phyloP scores from a whole-genome alignment of 2,888 invertebrate species.

The Parthenolecanium corni region DNA sequence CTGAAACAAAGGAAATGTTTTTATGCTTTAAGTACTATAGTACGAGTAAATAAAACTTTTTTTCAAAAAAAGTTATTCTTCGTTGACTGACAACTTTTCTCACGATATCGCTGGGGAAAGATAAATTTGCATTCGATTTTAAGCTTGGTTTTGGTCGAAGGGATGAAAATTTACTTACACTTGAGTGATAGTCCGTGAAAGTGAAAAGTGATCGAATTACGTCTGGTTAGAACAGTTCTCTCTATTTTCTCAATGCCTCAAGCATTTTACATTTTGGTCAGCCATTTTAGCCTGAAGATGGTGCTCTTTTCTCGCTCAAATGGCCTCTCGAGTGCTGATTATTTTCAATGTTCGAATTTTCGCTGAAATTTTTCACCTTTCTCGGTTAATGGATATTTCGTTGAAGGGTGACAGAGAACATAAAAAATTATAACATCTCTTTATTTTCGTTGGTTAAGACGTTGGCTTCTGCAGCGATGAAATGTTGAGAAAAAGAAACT shows the following conservation, averaged over 20 bases:
- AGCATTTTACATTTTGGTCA: conserved; percentile 14
- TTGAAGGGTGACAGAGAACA: too few species aligned
- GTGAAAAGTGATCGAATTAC: conserved; percentile 24
- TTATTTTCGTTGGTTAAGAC: too few species aligned
- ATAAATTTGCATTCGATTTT: neutral
- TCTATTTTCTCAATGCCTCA: conserved; percentile 6
- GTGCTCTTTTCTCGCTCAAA: neutral
- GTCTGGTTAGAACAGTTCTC: neutral
- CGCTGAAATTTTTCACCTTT: too few species aligned
- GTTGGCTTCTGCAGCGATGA: too few species aligned
- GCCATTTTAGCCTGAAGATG: neutral
- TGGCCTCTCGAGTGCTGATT: too few species aligned
- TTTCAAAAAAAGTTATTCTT: neutral
- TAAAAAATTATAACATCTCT: too few species aligned
- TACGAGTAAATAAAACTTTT: too few species aligned
- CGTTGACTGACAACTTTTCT: neutral
- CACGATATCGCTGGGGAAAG: conserved; percentile 4
- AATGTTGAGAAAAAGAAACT: too few species aligned
- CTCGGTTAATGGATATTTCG: too few species aligned
- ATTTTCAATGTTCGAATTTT: too few species aligned
- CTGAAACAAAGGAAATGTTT: too few species aligned
- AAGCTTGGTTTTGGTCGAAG: neutral
- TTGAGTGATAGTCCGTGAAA: conserved; percentile 22
- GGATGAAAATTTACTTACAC: conserved; percentile 9
- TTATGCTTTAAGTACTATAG: too few species aligned